Conservation (phyloP, 2,113 vertebrate genomes). For the Ochotona princeps region DNA sequence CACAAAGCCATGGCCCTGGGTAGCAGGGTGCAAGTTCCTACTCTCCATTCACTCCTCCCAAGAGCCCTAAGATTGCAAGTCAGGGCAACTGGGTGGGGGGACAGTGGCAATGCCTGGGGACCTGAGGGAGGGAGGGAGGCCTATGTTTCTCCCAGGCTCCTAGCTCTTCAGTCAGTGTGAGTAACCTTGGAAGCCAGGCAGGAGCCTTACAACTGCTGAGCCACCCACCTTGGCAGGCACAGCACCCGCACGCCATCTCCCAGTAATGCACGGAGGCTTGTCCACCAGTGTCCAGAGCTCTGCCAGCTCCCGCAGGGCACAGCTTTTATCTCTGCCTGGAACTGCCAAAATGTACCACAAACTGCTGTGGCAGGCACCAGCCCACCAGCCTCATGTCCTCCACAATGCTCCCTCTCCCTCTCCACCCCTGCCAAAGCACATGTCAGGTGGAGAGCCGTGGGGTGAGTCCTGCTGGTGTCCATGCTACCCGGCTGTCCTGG, state of each 20-base stretch:
- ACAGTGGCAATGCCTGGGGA: background rate
- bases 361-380: background rate
- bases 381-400: background rate
- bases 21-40: background rate
- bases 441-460: background rate
- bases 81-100: background rate
- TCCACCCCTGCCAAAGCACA: background rate
- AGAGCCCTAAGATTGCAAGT: background rate
- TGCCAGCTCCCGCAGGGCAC: background rate
- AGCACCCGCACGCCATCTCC: background rate
- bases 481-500: background rate
- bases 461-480: background rate
- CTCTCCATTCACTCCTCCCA: accelerated
- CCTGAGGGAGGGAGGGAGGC: no score
- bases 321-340: slow-evolving; percentile 52
- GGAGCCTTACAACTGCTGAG: background rate
- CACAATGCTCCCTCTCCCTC: background rate
- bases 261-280: background rate
- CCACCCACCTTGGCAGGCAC: background rate
- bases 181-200: background rate
- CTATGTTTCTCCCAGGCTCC: accelerated
- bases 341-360: background rate
- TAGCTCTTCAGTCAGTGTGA: background rate
- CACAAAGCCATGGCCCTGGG: background rate
- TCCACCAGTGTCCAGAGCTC: background rate